Conservation (phyloP, 1,140 invertebrate genomes). For the Caenorhabditis inopinata region DNA sequence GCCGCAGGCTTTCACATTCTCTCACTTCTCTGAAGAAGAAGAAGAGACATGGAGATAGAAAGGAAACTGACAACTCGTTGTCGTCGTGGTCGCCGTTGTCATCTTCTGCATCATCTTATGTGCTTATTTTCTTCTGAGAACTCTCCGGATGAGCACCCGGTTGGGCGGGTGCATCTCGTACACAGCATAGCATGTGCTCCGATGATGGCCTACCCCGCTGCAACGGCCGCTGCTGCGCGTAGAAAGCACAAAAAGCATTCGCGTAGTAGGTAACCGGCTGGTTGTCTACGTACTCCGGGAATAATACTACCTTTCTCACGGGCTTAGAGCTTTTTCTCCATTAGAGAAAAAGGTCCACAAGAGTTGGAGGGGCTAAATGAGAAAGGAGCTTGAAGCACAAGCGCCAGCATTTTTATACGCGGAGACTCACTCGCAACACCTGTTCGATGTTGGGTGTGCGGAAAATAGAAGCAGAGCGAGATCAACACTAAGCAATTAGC, state of each 20-base stretch:
- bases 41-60: background rate
- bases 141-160: background rate
- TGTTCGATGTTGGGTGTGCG: background rate
- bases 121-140: background rate
- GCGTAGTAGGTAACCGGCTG: constrained; percentile 13
- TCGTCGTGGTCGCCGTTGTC: background rate
- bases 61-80: background rate
- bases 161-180: background rate
- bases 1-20: background rate
- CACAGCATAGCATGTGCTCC: background rate
- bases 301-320: background rate
- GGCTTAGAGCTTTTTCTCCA: background rate
- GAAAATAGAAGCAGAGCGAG: background rate
- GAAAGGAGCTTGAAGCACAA: background rate
- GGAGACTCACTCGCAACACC: background rate
- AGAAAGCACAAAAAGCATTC: constrained; percentile 34
- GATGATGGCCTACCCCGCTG: no score
- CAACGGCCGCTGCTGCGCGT: background rate
- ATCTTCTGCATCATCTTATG: background rate
- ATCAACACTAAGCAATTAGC: no score
- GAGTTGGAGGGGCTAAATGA: background rate
- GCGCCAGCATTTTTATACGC: background rate
- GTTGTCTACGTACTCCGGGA: background rate
- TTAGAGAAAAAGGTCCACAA: background rate
- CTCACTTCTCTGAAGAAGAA: background rate